These are phyloP conservation scores for Leucoma salicis DNA, from an alignment of 2,888 invertebrate species.

Conservation along the genomic window DNA sequence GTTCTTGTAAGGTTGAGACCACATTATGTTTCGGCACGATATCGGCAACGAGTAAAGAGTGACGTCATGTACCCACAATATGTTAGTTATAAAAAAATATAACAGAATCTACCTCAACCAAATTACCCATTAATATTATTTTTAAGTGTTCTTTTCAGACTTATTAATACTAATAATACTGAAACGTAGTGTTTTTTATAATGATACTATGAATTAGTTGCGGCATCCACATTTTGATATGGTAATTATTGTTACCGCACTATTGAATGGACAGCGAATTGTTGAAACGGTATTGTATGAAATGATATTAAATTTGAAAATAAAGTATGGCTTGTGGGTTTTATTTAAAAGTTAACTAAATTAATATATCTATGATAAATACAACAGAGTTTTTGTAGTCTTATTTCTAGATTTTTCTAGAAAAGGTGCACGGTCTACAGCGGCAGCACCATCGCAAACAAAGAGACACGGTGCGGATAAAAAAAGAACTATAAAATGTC, in stretches of 20 bases:
- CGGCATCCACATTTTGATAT: constrained; percentile 75
- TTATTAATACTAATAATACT: constrained; percentile 75
- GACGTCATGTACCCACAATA: constrained; percentile 43
- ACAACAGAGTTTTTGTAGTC: too few species aligned
- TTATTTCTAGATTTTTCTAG: too few species aligned
- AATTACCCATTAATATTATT: constrained; percentile 78
- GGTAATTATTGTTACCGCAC: constrained; percentile 77
- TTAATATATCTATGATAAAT: too few species aligned
- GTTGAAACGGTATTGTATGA: constrained; percentile 68
- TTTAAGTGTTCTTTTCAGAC: constrained; percentile 79
- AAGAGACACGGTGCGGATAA: too few species aligned
- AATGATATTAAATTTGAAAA: constrained; percentile 68
- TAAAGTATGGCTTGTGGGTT: constrained; percentile 29
- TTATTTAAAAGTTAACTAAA: too few species aligned
- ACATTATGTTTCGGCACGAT: too few species aligned
- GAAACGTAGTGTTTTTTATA: constrained; percentile 74
- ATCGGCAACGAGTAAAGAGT: too few species aligned
- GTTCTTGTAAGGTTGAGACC: too few species aligned
- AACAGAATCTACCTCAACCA: constrained; percentile 80
- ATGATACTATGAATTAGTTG: constrained; percentile 65
- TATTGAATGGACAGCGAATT: constrained; percentile 69
- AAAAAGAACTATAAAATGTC: too few species aligned
- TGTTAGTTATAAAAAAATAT: constrained; percentile 51
- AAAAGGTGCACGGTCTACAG: too few species aligned
- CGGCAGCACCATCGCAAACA: too few species aligned